These are phyloP conservation scores for Eupeodes luniger DNA, from an alignment of 2,888 invertebrate genomes.

Conservation along the genomic window DNA sequence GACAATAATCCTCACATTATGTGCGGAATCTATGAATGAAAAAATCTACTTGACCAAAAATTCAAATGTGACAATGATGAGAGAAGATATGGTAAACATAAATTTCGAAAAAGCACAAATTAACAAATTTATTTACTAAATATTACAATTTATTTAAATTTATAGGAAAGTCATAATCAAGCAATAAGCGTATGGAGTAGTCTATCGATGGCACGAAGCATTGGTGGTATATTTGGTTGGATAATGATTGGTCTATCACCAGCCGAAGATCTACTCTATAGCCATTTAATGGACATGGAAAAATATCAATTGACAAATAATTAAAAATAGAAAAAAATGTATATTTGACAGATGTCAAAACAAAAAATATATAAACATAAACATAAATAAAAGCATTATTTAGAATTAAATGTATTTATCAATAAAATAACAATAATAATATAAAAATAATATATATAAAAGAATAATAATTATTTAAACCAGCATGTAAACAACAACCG, in stretches of 20 bases:
- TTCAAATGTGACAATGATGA: slow-evolving; percentile 82
- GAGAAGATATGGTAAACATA: slow-evolving; percentile 82
- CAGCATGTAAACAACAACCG: slow-evolving; percentile 67
- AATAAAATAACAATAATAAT: slow-evolving; percentile 20
- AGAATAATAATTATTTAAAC: slow-evolving; percentile 14
- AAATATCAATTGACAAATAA: slow-evolving; percentile 84
- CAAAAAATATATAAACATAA: slow-evolving; percentile 44
- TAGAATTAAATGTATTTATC: slow-evolving; percentile 72
- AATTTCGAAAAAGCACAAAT: slow-evolving; percentile 2
- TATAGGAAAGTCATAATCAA: slow-evolving; percentile 83
- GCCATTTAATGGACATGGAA: slow-evolving; percentile 84
- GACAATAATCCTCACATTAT: slow-evolving; percentile 84
- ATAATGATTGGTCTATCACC: slow-evolving; percentile 85
- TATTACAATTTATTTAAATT: slow-evolving; percentile 67
- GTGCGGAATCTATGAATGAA: slow-evolving; percentile 84
- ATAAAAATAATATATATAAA: not conserved
- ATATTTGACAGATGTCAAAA: slow-evolving; percentile 5
- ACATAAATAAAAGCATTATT: slow-evolving; percentile 35
- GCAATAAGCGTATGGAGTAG: slow-evolving; percentile 85
- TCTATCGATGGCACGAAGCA: slow-evolving; percentile 85
- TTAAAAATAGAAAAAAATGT: slow-evolving; percentile 77
- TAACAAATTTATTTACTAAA: not conserved
- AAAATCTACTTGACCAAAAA: slow-evolving; percentile 82
- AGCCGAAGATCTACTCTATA: slow-evolving; percentile 85
- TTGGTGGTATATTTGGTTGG: slow-evolving; percentile 86